These are phyloP conservation scores for Myotis daubentonii DNA, from an alignment of 2,797 vertebrate genomes.

Conservation along the genomic window DNA sequence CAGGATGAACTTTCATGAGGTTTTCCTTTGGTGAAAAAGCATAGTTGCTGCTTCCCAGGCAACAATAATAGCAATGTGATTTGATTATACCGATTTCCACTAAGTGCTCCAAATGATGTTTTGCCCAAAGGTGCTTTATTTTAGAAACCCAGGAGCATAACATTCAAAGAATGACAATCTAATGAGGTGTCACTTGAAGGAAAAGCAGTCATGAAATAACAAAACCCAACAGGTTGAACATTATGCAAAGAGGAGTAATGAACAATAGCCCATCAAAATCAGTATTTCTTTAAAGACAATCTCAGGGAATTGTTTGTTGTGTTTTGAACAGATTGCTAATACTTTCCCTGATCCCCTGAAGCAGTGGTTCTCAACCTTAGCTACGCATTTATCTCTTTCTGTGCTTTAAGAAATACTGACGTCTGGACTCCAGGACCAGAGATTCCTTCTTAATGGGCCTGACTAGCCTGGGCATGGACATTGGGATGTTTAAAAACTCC, in stretches of 20 bases:
- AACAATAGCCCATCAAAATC: neutral
- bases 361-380: neutral
- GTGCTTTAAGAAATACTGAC: slow-evolving; percentile 5
- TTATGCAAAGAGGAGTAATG: neutral
- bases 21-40: slow-evolving; percentile 44
- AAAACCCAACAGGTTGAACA: neutral
- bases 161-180: slow-evolving; percentile 22
- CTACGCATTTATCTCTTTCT: neutral
- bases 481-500: neutral
- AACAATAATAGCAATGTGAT: slow-evolving; percentile 3
- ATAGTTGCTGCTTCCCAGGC: neutral
- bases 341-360: neutral
- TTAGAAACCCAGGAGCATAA: slow-evolving; percentile 40
- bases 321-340: neutral
- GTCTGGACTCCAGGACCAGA: neutral
- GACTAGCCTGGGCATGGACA: neutral
- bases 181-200: slow-evolving; percentile 29
- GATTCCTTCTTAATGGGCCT: neutral
- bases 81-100: slow-evolving; percentile 44
- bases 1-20: neutral
- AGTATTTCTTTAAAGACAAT: slow-evolving; percentile 1
- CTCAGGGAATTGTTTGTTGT: neutral
- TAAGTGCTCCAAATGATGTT: slow-evolving; percentile 5
- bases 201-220: slow-evolving; percentile 44
- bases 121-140: slow-evolving; percentile 50